phyloP scores from a whole-genome alignment of 2,888 invertebrate genomes.

The Nasonia oneida region DNA sequence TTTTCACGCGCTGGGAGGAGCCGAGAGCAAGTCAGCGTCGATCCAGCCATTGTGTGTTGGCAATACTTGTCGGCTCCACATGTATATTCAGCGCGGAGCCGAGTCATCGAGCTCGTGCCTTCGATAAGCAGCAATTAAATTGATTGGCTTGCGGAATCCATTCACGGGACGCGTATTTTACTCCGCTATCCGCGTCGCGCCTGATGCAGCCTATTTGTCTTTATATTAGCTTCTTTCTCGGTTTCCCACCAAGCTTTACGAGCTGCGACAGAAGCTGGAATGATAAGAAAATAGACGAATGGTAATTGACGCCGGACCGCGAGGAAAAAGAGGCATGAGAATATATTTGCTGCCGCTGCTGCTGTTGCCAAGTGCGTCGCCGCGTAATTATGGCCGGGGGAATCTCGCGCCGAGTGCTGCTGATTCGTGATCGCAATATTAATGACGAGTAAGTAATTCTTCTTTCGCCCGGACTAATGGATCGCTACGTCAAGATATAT shows the following conservation, averaged over 20 bases:
- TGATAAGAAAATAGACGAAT: slow-evolving; percentile 51
- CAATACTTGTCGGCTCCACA: not conserved
- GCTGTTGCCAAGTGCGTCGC: not conserved
- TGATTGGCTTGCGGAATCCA: slow-evolving; percentile 66
- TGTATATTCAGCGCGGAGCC: slow-evolving; percentile 61
- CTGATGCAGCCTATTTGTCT: not conserved
- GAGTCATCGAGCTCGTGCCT: slow-evolving; percentile 64
- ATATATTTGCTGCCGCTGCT: slow-evolving; percentile 2
- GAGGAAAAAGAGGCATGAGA: slow-evolving; percentile 14
- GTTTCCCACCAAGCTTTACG: slow-evolving; percentile 5
- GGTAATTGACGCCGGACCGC: slow-evolving; percentile 43
- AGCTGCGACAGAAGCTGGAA: not conserved
- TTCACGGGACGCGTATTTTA: slow-evolving; percentile 43
- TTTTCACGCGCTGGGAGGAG: slow-evolving; percentile 57
- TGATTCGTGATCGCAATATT: slow-evolving; percentile 16
- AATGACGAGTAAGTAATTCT: slow-evolving; percentile 44
- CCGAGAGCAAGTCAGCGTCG: not conserved
- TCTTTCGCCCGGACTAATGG: slow-evolving; percentile 11
- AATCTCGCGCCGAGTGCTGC: not conserved
- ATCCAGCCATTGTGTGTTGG: slow-evolving; percentile 7
- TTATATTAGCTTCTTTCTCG: not conserved
- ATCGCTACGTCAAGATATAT: not conserved
- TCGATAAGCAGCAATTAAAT: slow-evolving; percentile 74
- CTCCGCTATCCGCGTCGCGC: slow-evolving; percentile 1
- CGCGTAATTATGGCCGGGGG: slow-evolving; percentile 27